Conservation (phyloP, 1,140 invertebrate genomes). For the Caenorhabditis brenneri region DNA sequence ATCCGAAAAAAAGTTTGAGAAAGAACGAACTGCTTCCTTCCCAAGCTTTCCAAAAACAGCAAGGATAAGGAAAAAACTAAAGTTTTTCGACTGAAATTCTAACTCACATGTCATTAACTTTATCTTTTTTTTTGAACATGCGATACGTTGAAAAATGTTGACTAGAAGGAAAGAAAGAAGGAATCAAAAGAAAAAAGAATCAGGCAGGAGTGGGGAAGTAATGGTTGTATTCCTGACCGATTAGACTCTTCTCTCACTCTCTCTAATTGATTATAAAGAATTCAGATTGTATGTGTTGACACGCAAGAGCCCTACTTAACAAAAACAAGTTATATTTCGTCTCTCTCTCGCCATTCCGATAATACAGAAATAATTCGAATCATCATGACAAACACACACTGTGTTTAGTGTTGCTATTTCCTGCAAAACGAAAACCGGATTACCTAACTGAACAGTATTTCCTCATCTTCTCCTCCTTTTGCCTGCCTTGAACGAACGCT, state of each 20-base stretch:
- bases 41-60: not conserved
- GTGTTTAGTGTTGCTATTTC: not conserved
- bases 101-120: not conserved
- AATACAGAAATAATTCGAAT: slow-evolving; percentile 25
- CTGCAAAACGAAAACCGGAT: not conserved
- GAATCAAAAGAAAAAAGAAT: not conserved
- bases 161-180: too few species aligned
- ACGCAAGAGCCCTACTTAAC: not conserved
- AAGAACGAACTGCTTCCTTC: not conserved
- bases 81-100: not conserved
- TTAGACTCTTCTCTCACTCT: not conserved
- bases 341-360: not conserved
- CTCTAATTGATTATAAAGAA: slow-evolving; percentile 42
- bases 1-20: not conserved
- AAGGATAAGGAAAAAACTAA: not conserved
- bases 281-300: not conserved
- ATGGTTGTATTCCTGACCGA: not conserved
- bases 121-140: not conserved
- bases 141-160: too few species aligned
- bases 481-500: not conserved
- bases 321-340: slow-evolving; percentile 3
- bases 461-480: not conserved
- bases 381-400: not conserved
- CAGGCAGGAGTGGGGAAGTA: not conserved
- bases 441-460: not conserved